Percentiles rank a stretch among this genome's conserved stretches.
These are phyloP conservation scores for Taenaris catops DNA, from an alignment of 2,888 invertebrate genomes.

Conservation along the genomic window DNA sequence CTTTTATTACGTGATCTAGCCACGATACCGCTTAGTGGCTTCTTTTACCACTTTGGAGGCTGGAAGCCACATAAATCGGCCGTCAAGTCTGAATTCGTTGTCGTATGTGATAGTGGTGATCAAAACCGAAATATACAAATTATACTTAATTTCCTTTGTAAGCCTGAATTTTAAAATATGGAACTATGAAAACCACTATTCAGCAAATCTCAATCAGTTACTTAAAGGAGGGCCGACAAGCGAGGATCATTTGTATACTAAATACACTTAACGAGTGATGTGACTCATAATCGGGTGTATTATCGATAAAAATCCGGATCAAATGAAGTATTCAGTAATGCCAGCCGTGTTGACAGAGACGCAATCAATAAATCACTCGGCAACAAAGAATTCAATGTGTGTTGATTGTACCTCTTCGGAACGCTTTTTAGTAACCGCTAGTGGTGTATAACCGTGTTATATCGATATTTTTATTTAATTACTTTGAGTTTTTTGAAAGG, in stretches of 20 bases:
- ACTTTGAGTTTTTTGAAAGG: no score
- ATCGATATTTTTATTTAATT: no score
- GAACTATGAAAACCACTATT: constrained; percentile 14
- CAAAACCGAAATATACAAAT: no score
- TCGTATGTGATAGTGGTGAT: no score
- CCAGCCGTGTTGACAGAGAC: constrained; percentile 76
- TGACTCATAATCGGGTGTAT: constrained; percentile 59
- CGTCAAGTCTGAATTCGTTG: no score
- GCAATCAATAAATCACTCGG: constrained; percentile 78
- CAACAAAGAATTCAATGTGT: constrained; percentile 76
- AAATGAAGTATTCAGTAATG: constrained; percentile 75
- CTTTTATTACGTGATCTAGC: no score
- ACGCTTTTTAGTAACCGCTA: constrained; percentile 62
- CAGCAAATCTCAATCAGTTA: constrained; percentile 34
- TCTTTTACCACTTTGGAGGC: no score
- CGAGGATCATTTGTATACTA: constrained; percentile 66
- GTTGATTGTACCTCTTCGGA: constrained; percentile 76
- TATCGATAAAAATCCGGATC: constrained; percentile 78
- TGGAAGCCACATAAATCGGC: no score
- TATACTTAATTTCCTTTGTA: no score
- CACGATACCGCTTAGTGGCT: no score
- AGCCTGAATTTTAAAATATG: no score
- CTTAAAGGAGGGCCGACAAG: constrained; percentile 38
- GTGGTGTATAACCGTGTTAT: constrained; percentile 39
- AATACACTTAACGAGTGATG: constrained; percentile 73